phyloP scores from a whole-genome alignment of 2,888 invertebrate genomes.

The Patella depressa region DNA sequence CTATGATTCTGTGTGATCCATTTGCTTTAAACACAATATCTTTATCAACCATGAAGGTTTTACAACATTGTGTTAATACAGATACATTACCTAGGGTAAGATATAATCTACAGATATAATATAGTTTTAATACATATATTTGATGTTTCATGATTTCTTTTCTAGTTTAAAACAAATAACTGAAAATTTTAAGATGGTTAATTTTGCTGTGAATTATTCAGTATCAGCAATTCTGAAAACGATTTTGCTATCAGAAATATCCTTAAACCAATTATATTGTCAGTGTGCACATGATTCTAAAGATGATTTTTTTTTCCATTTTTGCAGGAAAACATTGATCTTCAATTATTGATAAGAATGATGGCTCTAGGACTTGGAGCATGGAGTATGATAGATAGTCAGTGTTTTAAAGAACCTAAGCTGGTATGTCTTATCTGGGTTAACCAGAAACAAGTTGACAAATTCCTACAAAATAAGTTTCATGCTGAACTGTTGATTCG shows the following conservation, averaged over 20 bases:
- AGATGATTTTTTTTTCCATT: constrained; percentile 3
- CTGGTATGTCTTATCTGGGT: constrained; percentile 71
- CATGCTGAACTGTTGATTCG: no score
- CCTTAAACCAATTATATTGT: no score
- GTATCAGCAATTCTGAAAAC: no score
- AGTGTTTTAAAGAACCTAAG: constrained; percentile 91
- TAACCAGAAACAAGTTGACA: no score
- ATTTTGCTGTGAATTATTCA: no score
- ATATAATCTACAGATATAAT: constrained; percentile 5
- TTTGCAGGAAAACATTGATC: constrained; percentile 84
- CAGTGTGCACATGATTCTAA: not conserved
- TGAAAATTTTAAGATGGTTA: no score
- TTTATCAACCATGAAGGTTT: constrained; percentile 90
- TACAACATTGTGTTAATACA: constrained; percentile 82
- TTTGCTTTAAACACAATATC: constrained; percentile 96
- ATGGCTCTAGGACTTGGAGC: constrained; percentile 91
- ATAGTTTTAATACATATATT: no score
- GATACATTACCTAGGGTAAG: constrained; percentile 86
- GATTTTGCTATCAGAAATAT: not conserved
- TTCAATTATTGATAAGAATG: constrained; percentile 91
- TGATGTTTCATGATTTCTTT: no score
- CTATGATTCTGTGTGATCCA: constrained; percentile 97
- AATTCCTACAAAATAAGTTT: no score
- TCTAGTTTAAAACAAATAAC: no score
- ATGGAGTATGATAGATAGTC: constrained; percentile 96